Evolutionary conservation across 1,140 invertebrate genomes (phyloP).

Genomic region (Saccostrea glomerata): DNA sequence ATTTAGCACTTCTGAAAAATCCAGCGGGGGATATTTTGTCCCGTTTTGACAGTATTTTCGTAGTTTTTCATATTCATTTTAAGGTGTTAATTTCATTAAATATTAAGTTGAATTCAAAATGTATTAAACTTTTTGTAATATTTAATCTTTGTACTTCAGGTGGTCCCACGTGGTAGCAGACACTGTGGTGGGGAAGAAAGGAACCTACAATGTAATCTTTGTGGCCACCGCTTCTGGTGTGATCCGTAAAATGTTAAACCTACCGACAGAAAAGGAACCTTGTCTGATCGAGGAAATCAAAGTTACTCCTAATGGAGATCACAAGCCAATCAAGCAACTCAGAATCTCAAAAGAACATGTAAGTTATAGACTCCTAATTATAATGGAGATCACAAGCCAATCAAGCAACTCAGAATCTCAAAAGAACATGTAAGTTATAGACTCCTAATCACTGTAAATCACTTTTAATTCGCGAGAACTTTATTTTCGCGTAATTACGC

Average conservation of each 20-base stretch:
- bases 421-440: too few species aligned
- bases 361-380: slow-evolving; percentile 66
- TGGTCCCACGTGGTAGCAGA: slow-evolving; percentile 91
- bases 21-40: too few species aligned
- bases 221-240: slow-evolving; percentile 87
- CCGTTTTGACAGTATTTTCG: too few species aligned
- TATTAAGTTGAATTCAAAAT: too few species aligned
- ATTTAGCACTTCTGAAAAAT: too few species aligned
- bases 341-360: slow-evolving; percentile 90
- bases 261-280: slow-evolving; percentile 82
- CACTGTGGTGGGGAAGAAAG: slow-evolving; percentile 85
- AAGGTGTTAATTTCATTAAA: too few species aligned
- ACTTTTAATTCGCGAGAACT: too few species aligned
- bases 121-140: background rate
- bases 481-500: too few species aligned
- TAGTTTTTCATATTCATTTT: too few species aligned
- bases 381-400: too few species aligned
- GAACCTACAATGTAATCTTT: slow-evolving; percentile 86
- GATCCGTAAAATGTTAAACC: slow-evolving; percentile 90
- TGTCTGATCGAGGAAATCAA: slow-evolving; percentile 93
- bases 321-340: slow-evolving; percentile 84
- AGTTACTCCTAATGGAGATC: slow-evolving; percentile 81
- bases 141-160: slow-evolving; percentile 61
- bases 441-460: too few species aligned
- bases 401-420: too few species aligned